phyloP scores from a whole-genome alignment of 2,888 invertebrate species.

The Pristionchus exspectatus region DNA sequence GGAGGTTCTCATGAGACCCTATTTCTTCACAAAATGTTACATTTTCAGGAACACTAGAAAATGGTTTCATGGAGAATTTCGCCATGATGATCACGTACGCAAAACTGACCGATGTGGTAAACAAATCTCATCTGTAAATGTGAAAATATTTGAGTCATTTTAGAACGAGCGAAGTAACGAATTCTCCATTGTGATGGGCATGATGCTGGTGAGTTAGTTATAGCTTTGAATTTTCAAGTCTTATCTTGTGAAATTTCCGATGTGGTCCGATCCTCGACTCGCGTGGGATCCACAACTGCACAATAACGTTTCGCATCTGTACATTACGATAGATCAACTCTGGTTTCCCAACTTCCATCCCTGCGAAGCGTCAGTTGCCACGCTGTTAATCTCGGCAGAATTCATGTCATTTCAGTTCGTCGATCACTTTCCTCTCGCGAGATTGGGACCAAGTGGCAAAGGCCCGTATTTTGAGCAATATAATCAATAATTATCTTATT shows the following conservation, averaged over 20 bases:
- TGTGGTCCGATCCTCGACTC: constrained; percentile 22
- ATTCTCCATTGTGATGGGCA: not conserved
- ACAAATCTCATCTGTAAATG: not conserved
- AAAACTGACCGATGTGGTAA: not conserved
- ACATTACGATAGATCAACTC: not conserved
- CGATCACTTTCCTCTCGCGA: not conserved
- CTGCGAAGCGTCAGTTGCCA: not conserved
- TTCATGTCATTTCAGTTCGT: not conserved
- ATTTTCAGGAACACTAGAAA: not conserved
- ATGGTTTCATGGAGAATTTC: not conserved
- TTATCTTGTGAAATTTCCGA: not conserved
- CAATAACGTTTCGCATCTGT: not conserved
- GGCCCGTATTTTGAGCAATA: not conserved
- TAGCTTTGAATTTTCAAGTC: too few relatives aligned
- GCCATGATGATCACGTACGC: constrained; percentile 15
- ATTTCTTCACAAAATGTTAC: not conserved
- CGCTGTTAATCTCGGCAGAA: too few relatives aligned
- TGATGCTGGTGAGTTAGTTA: constrained; percentile 17
- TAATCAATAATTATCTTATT: not conserved
- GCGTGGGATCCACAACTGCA: not conserved
- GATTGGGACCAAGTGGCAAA: constrained; percentile 12
- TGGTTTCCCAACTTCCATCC: constrained; percentile 41
- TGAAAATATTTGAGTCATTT: not conserved
- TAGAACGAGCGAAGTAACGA: not conserved
- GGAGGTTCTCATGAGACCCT: not conserved